Conservation (phyloP, 2,888 invertebrate species). For the Chymomyza procnemis region DNA sequence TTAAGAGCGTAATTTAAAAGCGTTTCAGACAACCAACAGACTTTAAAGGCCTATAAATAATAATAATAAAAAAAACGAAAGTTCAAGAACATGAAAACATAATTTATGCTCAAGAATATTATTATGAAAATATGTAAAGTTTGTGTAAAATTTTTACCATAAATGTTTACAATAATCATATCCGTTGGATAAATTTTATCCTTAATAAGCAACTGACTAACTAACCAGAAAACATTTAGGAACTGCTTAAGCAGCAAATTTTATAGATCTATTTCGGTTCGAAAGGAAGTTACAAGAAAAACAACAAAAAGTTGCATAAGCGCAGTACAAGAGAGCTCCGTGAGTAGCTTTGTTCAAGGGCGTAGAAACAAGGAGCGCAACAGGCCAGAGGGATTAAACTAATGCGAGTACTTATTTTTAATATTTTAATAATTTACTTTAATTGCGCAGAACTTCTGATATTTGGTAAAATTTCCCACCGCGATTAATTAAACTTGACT, state of each 20-base stretch:
- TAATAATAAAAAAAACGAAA: not conserved
- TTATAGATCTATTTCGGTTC: slow-evolving; percentile 46
- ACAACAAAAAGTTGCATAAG: slow-evolving; percentile 15
- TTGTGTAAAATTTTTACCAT: slow-evolving; percentile 45
- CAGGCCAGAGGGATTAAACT: too few species aligned
- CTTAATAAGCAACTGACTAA: slow-evolving; percentile 54
- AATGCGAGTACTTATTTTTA: too few species aligned
- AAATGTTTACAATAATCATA: slow-evolving; percentile 48
- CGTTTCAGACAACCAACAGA: not conserved
- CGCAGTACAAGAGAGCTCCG: slow-evolving; percentile 12
- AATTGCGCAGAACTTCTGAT: too few species aligned
- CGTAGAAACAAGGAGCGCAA: too few species aligned
- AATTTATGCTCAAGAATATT: not conserved
- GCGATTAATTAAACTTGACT: too few species aligned
- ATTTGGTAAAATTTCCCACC: too few species aligned
- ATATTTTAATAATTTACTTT: too few species aligned
- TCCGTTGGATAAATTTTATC: slow-evolving; percentile 47
- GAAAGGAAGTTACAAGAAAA: slow-evolving; percentile 37
- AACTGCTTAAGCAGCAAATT: slow-evolving; percentile 24
- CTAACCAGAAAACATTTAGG: slow-evolving; percentile 32
- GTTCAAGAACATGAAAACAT: slow-evolving; percentile 11
- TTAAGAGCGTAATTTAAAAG: not conserved
- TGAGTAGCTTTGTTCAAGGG: slow-evolving; percentile 30
- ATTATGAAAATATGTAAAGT: slow-evolving; percentile 9
- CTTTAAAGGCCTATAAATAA: slow-evolving; percentile 5